These are phyloP conservation scores for Drosophila kanapiae DNA, from an alignment of 1,140 invertebrate species.

Conservation along the genomic window DNA sequence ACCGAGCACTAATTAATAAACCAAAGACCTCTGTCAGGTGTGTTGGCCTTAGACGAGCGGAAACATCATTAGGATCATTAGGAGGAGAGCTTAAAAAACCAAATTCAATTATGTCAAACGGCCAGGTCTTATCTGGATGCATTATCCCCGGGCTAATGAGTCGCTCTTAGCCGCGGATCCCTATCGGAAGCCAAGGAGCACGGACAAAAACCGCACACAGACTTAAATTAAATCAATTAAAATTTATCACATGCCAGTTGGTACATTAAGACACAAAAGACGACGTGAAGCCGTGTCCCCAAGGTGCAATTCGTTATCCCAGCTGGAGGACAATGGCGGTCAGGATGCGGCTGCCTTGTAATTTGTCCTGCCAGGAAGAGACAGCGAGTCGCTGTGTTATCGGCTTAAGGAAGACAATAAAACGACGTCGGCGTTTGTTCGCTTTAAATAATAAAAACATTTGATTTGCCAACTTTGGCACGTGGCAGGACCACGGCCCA, in stretches of 20 bases:
- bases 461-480: conserved; percentile 79
- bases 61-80: conserved; percentile 44
- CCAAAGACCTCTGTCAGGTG: not conserved
- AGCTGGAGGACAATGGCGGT: conserved; percentile 71
- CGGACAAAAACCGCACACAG: conserved; percentile 26
- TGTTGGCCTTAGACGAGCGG: not conserved
- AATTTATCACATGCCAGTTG: conserved; percentile 74
- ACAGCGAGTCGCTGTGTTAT: conserved; percentile 48
- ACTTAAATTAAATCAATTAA: conserved; percentile 79
- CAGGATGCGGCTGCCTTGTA: conserved; percentile 77
- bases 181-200: conserved; percentile 40
- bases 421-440: conserved; percentile 72
- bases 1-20: conserved; percentile 1
- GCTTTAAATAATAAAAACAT: conserved; percentile 84
- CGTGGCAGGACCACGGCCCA: conserved; percentile 55
- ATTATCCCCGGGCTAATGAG: conserved; percentile 76
- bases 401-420: conserved; percentile 69
- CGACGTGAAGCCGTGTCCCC: conserved; percentile 48
- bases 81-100: conserved; percentile 15
- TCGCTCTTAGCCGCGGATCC: conserved; percentile 40
- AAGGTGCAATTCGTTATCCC: conserved; percentile 81
- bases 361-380: conserved; percentile 64
- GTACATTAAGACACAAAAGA: conserved; percentile 70
- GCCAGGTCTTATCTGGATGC: conserved; percentile 66
- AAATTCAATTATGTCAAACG: conserved; percentile 79